These are phyloP conservation scores for Otis tarda DNA, from an alignment of 2,113 vertebrate genomes.

Conservation along the genomic window DNA sequence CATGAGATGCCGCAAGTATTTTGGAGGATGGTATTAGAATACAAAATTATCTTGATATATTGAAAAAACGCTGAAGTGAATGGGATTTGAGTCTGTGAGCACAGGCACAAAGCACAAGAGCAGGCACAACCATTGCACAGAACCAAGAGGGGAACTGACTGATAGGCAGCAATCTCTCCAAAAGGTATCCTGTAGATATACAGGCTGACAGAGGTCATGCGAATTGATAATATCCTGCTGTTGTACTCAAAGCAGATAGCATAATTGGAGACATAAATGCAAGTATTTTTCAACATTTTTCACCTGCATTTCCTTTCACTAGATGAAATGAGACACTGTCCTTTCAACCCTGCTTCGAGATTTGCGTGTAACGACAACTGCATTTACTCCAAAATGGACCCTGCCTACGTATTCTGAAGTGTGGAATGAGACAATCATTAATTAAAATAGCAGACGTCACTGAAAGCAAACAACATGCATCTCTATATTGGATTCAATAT, in stretches of 20 bases:
- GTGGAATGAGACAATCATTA: neutral
- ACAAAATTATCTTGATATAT: neutral
- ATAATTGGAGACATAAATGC: neutral
- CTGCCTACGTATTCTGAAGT: neutral
- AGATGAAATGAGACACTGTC: neutral
- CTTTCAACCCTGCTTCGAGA: neutral
- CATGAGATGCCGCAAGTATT: neutral
- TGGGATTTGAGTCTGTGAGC: rapidly evolving
- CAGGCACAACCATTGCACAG: neutral
- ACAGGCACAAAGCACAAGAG: neutral
- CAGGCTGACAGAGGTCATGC: neutral
- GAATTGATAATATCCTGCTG: neutral
- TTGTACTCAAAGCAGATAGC: neutral
- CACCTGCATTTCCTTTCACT: neutral
- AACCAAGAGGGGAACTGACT: neutral
- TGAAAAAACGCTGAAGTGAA: neutral
- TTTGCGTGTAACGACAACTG: neutral
- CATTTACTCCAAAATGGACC: neutral
- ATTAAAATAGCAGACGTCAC: constrained; percentile 20
- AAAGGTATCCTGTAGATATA: neutral
- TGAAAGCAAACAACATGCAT: neutral
- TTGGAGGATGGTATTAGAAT: neutral
- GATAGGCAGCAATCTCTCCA: neutral
- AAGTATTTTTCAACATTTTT: constrained; percentile 19
- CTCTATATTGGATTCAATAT: neutral